A percentile compares a stretch with the other conserved stretches of the same genome.
phyloP scores from a whole-genome alignment of 2,797 vertebrate genomes.

The Cuculus canorus region DNA sequence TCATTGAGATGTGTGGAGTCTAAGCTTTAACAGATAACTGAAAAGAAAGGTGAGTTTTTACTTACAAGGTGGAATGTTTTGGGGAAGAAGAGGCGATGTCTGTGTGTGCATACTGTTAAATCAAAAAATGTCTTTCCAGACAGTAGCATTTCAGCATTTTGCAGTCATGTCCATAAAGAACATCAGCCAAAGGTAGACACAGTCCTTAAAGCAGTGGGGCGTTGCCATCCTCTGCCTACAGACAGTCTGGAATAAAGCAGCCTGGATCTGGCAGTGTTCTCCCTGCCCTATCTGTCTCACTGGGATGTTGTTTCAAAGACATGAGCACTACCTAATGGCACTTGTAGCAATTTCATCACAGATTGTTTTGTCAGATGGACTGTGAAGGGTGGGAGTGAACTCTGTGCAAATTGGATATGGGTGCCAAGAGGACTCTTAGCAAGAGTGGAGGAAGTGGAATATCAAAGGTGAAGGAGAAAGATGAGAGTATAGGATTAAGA shows the following conservation, averaged over 20 bases:
- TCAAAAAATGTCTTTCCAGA: background rate
- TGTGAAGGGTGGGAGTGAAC: background rate
- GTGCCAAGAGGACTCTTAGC: background rate
- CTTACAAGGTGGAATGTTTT: background rate
- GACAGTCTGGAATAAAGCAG: background rate
- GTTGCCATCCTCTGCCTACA: background rate
- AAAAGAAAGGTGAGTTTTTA: background rate
- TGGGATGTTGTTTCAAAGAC: background rate
- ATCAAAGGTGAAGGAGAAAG: background rate
- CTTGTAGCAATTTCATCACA: background rate
- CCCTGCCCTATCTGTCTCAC: background rate
- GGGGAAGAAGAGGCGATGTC: background rate
- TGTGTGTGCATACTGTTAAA: background rate
- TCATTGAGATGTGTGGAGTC: fast-evolving
- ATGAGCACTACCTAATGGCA: background rate
- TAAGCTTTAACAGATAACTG: background rate
- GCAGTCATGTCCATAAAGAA: background rate
- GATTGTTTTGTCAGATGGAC: background rate
- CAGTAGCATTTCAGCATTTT: background rate
- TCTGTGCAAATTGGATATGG: background rate
- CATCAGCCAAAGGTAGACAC: background rate
- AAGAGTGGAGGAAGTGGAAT: background rate
- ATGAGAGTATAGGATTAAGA: background rate
- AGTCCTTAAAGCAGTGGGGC: background rate
- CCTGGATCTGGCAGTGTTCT: background rate